Evolutionary conservation across 2,888 invertebrate genomes (phyloP).

Genomic region (Cactoblastis cactorum): DNA sequence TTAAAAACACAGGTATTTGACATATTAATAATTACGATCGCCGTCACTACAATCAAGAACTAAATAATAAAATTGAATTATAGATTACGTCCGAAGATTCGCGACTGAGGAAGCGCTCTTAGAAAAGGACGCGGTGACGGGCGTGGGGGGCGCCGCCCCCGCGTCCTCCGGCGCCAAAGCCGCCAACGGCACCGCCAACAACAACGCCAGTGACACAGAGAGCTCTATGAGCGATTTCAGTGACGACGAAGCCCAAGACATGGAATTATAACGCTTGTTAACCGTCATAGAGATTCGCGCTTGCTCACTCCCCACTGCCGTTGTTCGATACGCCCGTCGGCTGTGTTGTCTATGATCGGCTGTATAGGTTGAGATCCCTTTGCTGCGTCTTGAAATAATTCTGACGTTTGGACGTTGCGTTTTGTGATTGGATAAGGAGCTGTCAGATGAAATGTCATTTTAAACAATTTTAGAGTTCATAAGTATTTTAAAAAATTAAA

Average conservation of each 20-base stretch:
- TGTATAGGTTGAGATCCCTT: neutral
- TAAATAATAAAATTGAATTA: too few relatives aligned
- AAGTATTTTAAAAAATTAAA: too few relatives aligned
- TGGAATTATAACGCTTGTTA: slow-evolving; percentile 96
- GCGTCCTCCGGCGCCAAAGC: slow-evolving; percentile 96
- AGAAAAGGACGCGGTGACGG: slow-evolving; percentile 88
- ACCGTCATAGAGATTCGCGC: slow-evolving; percentile 28
- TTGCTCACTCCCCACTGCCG: slow-evolving; percentile 41
- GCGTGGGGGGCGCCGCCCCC: slow-evolving; percentile 86
- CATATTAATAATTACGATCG: too few relatives aligned
- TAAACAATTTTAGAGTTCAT: too few relatives aligned
- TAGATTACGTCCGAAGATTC: slow-evolving; percentile 98
- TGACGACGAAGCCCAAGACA: slow-evolving; percentile 98
- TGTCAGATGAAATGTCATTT: neutral
- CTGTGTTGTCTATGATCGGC: slow-evolving; percentile 15
- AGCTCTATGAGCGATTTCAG: slow-evolving; percentile 99
- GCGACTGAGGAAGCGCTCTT: slow-evolving; percentile 98
- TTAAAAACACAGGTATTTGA: too few relatives aligned
- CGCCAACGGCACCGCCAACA: slow-evolving; percentile 80
- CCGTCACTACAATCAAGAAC: neutral
- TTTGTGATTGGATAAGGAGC: neutral
- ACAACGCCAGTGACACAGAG: slow-evolving; percentile 91
- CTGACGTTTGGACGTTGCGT: too few relatives aligned
- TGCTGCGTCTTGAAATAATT: neutral
- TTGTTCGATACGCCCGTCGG: slow-evolving; percentile 18